Evolutionary conservation across 2,888 invertebrate species (phyloP).

Genomic region (Priocnemis perturbator): DNA sequence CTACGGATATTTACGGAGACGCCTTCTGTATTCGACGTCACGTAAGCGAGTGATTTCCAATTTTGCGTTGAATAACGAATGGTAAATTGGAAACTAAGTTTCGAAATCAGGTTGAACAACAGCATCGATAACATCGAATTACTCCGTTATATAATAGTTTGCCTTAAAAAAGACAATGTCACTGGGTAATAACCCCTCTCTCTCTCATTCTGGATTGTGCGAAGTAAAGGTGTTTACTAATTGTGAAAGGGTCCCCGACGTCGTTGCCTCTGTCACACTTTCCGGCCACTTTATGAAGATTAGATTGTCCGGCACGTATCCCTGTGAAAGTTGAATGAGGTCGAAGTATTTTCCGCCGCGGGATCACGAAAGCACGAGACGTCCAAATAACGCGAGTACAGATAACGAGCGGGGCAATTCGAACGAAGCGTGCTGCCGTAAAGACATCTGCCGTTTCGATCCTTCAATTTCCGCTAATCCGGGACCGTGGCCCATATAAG

Average conservation of each 20-base stretch:
- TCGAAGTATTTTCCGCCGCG: slow-evolving; percentile 15
- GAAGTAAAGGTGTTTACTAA: too few relatives aligned
- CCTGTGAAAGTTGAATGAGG: slow-evolving; percentile 14
- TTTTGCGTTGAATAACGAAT: too few relatives aligned
- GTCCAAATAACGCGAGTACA: slow-evolving; percentile 12
- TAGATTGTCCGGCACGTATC: slow-evolving; percentile 35
- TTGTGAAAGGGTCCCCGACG: not conserved
- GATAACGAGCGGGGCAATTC: slow-evolving; percentile 22
- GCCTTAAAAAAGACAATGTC: not conserved
- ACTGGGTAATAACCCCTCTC: not conserved
- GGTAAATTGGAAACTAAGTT: too few relatives aligned
- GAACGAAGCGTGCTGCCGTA: too few relatives aligned
- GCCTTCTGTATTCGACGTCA: too few relatives aligned
- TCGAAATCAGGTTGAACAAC: too few relatives aligned
- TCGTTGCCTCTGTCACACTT: not conserved
- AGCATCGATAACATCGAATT: not conserved
- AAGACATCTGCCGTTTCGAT: too few relatives aligned
- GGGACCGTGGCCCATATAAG: too few relatives aligned
- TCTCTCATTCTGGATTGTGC: not conserved
- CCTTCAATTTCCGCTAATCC: too few relatives aligned
- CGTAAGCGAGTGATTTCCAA: too few relatives aligned
- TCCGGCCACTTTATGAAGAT: slow-evolving; percentile 37
- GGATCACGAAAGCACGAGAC: not conserved
- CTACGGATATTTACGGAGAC: too few relatives aligned
- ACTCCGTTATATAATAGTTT: slow-evolving; percentile 10